These are phyloP conservation scores for Esperia sulphurella DNA, from an alignment of 2,888 invertebrate species.

Conservation along the genomic window DNA sequence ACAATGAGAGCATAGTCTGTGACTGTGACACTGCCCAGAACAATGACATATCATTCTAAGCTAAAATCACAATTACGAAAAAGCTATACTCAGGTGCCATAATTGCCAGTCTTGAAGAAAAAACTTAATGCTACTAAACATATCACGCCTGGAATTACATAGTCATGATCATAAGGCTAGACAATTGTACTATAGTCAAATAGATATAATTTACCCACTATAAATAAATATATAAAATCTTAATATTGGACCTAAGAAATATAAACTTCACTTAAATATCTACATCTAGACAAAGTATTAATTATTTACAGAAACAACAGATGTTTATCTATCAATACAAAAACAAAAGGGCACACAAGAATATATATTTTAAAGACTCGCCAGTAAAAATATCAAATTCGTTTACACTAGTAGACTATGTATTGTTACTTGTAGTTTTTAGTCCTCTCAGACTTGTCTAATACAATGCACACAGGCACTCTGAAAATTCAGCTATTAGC, in stretches of 20 bases:
- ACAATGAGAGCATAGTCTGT: constrained; percentile 45
- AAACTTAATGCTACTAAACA: constrained; percentile 37
- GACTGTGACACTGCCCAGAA: constrained; percentile 41
- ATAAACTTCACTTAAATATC: constrained; percentile 17
- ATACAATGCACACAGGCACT: too few relatives aligned
- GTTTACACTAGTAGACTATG: not conserved
- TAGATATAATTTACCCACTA: constrained; percentile 17
- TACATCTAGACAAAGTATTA: constrained; percentile 19
- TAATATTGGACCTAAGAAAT: not conserved
- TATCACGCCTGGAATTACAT: constrained; percentile 22
- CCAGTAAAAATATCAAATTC: not conserved
- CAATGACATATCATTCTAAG: constrained; percentile 53
- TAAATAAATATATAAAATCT: constrained; percentile 2
- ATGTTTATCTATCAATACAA: constrained; percentile 26
- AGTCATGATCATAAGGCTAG: constrained; percentile 54
- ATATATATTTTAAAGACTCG: constrained; percentile 9
- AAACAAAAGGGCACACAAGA: constrained; percentile 60
- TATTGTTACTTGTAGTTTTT: not conserved
- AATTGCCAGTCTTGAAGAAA: constrained; percentile 48
- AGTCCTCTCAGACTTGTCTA: not conserved
- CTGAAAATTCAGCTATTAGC: too few relatives aligned
- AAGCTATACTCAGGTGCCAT: constrained; percentile 35
- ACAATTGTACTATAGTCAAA: constrained; percentile 66
- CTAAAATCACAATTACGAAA: constrained; percentile 30
- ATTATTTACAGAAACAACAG: constrained; percentile 35